phyloP scores from a whole-genome alignment of 2,797 vertebrate species.

The Aldrovandia affinis region DNA sequence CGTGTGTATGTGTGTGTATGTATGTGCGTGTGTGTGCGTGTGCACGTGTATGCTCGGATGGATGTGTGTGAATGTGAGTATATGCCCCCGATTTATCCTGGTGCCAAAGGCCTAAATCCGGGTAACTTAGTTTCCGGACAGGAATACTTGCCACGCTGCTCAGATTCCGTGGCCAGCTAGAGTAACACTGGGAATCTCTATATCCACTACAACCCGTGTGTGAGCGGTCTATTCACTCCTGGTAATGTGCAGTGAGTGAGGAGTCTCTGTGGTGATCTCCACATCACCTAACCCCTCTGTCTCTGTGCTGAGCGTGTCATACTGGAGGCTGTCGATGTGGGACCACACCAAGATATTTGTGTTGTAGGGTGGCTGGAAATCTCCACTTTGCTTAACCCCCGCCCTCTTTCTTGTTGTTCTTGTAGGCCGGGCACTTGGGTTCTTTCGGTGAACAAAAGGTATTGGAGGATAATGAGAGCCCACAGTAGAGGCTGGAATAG shows the following conservation, averaged over 20 bases:
- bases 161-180: constrained; percentile 17
- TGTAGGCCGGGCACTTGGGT: neutral
- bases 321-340: neutral
- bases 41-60: neutral
- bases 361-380: neutral
- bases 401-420: neutral
- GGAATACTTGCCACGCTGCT: constrained; percentile 27
- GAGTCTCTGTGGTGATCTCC: neutral
- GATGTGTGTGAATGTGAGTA: constrained; percentile 24
- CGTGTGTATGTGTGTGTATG: neutral
- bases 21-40: neutral
- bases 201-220: neutral
- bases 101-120: constrained; percentile 27
- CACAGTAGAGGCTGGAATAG: too few species aligned
- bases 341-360: neutral
- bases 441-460: too few species aligned
- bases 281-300: too few species aligned
- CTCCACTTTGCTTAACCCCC: neutral
- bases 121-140: constrained; percentile 37
- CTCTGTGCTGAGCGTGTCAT: neutral
- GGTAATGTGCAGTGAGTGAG: neutral
- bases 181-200: constrained; percentile 7
- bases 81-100: constrained; percentile 22
- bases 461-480: too few species aligned
- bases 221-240: neutral